phyloP scores from a whole-genome alignment of 2,797 vertebrate species.

The Poliocrania exsul region DNA sequence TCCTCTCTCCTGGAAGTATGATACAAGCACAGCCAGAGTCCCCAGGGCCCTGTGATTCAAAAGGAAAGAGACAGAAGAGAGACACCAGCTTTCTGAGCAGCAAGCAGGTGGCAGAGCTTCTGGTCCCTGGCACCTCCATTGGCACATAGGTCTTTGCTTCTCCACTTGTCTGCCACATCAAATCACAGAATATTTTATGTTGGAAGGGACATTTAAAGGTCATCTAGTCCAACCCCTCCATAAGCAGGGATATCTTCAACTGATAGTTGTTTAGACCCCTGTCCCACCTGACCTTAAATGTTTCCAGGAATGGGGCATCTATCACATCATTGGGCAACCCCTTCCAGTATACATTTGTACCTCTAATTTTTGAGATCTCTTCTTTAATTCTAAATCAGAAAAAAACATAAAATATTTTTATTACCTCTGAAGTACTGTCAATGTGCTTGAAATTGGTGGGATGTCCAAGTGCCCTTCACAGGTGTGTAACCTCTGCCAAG shows the following conservation, averaged over 20 bases:
- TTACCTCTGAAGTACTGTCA: neutral
- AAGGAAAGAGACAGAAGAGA: neutral
- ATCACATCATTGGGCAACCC: neutral
- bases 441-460: neutral
- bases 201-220: neutral
- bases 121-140: neutral
- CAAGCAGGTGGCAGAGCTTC: neutral
- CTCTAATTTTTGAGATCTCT: neutral
- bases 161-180: neutral
- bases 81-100: neutral
- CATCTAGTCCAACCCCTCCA: neutral
- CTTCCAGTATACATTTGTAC: rapidly evolving
- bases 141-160: neutral
- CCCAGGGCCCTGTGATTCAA: neutral
- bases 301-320: neutral
- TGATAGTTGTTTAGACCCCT: neutral
- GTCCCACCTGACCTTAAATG: neutral
- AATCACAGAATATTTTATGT: neutral
- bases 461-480: neutral
- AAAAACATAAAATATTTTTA: neutral
- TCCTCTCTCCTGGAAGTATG: neutral
- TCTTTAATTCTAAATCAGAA: neutral
- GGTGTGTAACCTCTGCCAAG: neutral
- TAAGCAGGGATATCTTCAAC: neutral
- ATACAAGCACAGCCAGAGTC: neutral